These are phyloP conservation scores for Microcebus griseorufus DNA, from an alignment of 2,113 vertebrate genomes.

Conservation along the genomic window DNA sequence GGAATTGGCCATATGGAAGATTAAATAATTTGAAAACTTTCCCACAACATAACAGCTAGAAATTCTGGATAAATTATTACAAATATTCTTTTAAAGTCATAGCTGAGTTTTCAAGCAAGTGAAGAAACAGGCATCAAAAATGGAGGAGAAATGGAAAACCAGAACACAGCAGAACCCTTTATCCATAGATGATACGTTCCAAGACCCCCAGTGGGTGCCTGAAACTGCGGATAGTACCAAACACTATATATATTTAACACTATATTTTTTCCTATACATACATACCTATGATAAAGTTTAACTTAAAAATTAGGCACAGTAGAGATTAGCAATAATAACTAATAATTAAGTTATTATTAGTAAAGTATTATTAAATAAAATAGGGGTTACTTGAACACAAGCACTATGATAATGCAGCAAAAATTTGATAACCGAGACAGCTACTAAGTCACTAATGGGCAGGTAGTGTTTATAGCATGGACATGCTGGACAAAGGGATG, in stretches of 20 bases:
- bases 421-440: background rate
- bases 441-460: background rate
- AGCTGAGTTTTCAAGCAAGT: background rate
- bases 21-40: conserved; percentile 24
- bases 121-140: background rate
- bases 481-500: background rate
- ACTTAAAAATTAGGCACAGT: background rate
- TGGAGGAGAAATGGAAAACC: background rate
- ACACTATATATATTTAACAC: background rate
- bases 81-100: background rate
- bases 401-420: background rate
- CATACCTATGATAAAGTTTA: background rate
- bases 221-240: background rate
- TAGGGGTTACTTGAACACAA: background rate
- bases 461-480: background rate
- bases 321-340: background rate
- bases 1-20: background rate
- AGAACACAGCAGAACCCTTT: background rate
- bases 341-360: background rate
- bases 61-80: background rate
- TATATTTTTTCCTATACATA: background rate
- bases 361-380: background rate
- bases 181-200: background rate
- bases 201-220: background rate
- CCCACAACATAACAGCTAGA: background rate